Evolutionary conservation across 2,113 vertebrate genomes (phyloP).

Genomic region (Piprites chloris): DNA sequence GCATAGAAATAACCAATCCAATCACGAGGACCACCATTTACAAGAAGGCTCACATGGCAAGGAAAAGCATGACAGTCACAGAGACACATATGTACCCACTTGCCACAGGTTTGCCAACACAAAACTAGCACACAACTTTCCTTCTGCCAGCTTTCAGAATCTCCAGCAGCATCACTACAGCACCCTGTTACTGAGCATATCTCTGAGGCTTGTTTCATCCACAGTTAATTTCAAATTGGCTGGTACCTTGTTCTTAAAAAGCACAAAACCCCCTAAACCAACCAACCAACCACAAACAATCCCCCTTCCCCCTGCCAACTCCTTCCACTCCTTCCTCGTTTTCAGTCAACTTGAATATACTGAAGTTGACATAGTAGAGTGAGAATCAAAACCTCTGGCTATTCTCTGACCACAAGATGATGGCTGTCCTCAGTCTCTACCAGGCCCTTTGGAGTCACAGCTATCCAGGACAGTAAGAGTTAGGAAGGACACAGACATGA

Average conservation of each 20-base stretch:
- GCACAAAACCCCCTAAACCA: neutral
- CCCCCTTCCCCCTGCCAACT: rapidly evolving
- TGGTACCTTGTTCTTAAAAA: neutral
- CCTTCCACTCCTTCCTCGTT: neutral
- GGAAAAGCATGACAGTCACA: neutral
- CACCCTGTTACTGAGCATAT: neutral
- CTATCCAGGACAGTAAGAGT: neutral
- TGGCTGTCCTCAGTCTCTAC: neutral
- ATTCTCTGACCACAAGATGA: neutral
- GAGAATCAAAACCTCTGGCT: neutral
- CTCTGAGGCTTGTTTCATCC: neutral
- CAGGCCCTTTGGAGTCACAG: neutral
- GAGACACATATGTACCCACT: neutral
- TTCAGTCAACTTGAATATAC: neutral
- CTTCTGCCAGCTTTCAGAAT: neutral
- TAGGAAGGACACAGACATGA: neutral
- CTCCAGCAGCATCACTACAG: neutral
- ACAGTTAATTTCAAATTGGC: neutral
- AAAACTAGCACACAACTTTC: neutral
- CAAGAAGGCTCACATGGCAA: rapidly evolving
- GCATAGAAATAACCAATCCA: neutral
- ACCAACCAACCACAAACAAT: neutral
- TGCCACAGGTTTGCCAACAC: neutral
- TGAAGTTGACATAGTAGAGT: neutral
- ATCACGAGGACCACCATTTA: neutral